These are phyloP conservation scores for Bactericera cockerelli DNA, from an alignment of 1,140 invertebrate species.

Conservation along the genomic window DNA sequence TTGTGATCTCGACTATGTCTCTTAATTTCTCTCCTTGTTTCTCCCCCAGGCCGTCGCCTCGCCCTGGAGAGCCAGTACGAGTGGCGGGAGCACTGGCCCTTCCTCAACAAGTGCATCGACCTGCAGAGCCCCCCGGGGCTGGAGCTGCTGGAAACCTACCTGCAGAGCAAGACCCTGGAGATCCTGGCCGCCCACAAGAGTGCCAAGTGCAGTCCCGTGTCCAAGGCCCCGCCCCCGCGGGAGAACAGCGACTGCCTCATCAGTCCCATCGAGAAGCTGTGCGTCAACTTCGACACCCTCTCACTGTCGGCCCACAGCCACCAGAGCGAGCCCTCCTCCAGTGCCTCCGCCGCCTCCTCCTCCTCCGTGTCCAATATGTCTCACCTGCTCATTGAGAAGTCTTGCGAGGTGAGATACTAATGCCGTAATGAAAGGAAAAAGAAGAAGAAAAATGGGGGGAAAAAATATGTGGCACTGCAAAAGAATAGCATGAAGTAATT, in stretches of 20 bases:
- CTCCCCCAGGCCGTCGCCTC: too few species aligned
- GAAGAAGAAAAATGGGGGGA: too few species aligned
- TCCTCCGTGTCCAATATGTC: background rate
- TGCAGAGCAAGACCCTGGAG: constrained; percentile 34
- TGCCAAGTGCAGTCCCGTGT: too few species aligned
- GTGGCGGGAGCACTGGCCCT: constrained; percentile 88
- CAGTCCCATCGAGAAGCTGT: background rate
- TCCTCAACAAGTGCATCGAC: constrained; percentile 63
- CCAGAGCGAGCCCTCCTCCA: too few species aligned
- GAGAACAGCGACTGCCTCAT: background rate
- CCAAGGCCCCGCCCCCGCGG: too few species aligned
- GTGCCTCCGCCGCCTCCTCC: too few species aligned
- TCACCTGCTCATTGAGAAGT: background rate
- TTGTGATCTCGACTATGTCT: too few species aligned
- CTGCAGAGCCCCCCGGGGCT: constrained; percentile 53
- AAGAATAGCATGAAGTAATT: too few species aligned
- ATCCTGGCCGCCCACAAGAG: background rate
- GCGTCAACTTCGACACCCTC: background rate
- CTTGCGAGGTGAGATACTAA: constrained; percentile 1
- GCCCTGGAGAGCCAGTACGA: constrained; percentile 19
- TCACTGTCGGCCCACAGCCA: background rate
- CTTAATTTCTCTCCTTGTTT: too few species aligned
- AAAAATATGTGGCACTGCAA: too few species aligned
- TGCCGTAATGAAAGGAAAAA: too few species aligned
- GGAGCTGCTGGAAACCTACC: constrained; percentile 50